These are phyloP conservation scores for Gadopsis bispinosus DNA, from an alignment of 2,797 vertebrate genomes.

Conservation along the genomic window DNA sequence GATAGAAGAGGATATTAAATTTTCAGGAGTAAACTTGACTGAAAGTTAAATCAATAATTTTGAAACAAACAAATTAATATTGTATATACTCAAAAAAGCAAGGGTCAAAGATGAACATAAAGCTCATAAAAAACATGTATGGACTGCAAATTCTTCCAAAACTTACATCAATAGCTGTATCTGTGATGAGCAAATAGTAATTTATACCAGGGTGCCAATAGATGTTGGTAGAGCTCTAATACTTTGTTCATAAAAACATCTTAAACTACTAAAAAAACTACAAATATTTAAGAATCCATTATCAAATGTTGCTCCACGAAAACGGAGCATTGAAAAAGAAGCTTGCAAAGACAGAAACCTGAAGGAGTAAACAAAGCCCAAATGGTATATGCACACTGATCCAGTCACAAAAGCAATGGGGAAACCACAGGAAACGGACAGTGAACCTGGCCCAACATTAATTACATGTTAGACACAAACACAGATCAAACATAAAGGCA, in stretches of 20 bases:
- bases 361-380: slow-evolving; percentile 41
- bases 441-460: slow-evolving; percentile 71
- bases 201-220: not conserved
- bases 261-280: slow-evolving; percentile 12
- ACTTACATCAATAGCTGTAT: not conserved
- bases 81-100: not conserved
- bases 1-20: not conserved
- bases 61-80: not conserved
- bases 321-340: slow-evolving; percentile 12
- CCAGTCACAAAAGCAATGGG: slow-evolving; percentile 75
- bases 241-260: slow-evolving; percentile 5
- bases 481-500: slow-evolving; percentile 64
- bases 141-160: not conserved
- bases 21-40: not conserved
- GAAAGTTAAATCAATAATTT: not conserved
- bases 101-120: not conserved
- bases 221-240: not conserved
- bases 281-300: slow-evolving; percentile 1
- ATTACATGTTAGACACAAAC: slow-evolving; percentile 74
- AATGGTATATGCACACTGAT: slow-evolving; percentile 50
- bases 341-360: slow-evolving; percentile 40
- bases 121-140: not conserved
- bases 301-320: slow-evolving; percentile 2
- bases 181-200: not conserved
- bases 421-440: slow-evolving; percentile 68